Conservation (phyloP, 2,888 invertebrate genomes). For the Lasioglossum villosulum region DNA sequence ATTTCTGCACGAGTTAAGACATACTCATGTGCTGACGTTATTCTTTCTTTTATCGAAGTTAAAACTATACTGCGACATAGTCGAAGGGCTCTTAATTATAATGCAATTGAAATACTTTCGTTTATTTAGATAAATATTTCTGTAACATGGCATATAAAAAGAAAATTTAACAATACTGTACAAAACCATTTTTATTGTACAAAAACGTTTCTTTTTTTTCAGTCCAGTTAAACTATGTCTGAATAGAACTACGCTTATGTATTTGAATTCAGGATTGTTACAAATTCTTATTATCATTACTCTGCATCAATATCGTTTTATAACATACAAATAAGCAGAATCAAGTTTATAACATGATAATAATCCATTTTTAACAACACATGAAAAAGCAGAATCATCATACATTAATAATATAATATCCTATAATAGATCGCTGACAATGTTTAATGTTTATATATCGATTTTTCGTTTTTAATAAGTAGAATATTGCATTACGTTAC, state of each 20-base stretch:
- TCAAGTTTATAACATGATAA: slow-evolving; percentile 23
- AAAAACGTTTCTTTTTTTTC: slow-evolving; percentile 6
- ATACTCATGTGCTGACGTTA: not conserved
- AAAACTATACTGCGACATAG: not conserved
- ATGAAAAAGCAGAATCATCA: not conserved
- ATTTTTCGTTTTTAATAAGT: not conserved
- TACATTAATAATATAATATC: slow-evolving; percentile 5
- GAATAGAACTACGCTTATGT: not conserved
- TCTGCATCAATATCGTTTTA: not conserved
- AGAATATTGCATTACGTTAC: not conserved
- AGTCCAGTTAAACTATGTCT: not conserved
- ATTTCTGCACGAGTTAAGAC: not conserved
- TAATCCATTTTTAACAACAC: not conserved
- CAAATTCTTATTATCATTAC: not conserved
- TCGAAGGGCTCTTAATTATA: not conserved
- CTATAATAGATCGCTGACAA: not conserved
- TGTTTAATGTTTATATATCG: not conserved
- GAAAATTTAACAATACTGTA: not conserved
- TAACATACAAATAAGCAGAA: slow-evolving; percentile 11
- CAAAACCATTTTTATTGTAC: slow-evolving; percentile 15
- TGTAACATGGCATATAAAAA: not conserved
- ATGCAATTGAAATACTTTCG: not conserved
- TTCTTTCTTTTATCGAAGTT: not conserved
- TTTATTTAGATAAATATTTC: not conserved
- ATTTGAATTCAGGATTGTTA: not conserved